Percentiles rank a stretch among this genome's conserved stretches.
phyloP scores from a whole-genome alignment of 2,888 invertebrate species.

The Disparrhopalites patrizii region DNA sequence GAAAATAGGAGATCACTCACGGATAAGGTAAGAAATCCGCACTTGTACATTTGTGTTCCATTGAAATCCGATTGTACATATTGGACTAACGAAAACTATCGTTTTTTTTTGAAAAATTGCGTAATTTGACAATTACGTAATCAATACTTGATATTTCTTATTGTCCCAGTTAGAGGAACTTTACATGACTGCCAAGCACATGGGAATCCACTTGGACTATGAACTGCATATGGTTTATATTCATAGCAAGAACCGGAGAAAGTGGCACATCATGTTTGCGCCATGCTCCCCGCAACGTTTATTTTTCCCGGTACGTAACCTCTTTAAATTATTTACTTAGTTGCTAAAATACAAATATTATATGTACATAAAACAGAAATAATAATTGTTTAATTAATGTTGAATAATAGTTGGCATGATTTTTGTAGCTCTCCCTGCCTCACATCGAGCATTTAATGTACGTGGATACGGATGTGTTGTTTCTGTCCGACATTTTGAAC shows the following conservation, averaged over 20 bases:
- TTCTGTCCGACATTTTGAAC: constrained; percentile 74
- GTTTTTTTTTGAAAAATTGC: too few relatives aligned
- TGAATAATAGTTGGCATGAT: too few relatives aligned
- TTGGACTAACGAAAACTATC: too few relatives aligned
- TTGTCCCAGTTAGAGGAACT: constrained; percentile 20
- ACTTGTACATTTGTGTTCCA: too few relatives aligned
- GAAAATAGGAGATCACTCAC: constrained; percentile 52
- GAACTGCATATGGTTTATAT: constrained; percentile 72
- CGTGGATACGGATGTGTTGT: constrained; percentile 87
- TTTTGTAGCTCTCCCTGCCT: constrained; percentile 67
- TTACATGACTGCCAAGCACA: background rate
- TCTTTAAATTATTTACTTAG: background rate
- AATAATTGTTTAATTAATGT: too few relatives aligned
- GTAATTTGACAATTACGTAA: too few relatives aligned
- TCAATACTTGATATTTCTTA: too few relatives aligned
- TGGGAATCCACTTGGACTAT: constrained; percentile 62
- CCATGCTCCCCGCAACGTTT: constrained; percentile 86
- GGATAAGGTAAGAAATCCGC: constrained; percentile 18
- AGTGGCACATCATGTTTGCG: constrained; percentile 83
- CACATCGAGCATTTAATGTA: constrained; percentile 82
- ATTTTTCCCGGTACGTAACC: background rate
- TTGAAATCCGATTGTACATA: too few relatives aligned
- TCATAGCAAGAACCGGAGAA: constrained; percentile 63
- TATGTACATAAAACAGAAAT: background rate
- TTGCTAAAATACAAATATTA: background rate